Conservation (phyloP, 2,113 vertebrate species). For the Rhombomys opimus region DNA sequence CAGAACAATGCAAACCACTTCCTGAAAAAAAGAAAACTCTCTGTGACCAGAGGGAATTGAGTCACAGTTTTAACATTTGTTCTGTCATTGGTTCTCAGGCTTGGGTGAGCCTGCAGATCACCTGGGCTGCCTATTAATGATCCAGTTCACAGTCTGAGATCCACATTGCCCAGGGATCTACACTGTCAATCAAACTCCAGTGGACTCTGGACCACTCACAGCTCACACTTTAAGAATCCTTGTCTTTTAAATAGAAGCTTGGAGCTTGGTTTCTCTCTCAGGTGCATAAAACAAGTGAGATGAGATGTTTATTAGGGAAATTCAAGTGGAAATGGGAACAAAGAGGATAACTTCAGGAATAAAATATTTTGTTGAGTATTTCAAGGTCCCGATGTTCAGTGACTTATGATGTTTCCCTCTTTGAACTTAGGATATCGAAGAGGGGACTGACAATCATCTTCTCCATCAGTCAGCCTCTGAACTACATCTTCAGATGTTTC, state of each 20-base stretch:
- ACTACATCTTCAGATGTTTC: slow-evolving; percentile 95
- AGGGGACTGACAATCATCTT: slow-evolving; percentile 94
- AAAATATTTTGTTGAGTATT: background rate
- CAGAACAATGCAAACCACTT: no score
- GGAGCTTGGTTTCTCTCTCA: background rate
- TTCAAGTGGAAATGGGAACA: background rate
- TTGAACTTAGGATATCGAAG: slow-evolving; percentile 89
- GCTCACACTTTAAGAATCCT: background rate
- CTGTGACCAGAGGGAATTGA: no score
- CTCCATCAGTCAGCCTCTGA: slow-evolving; percentile 96
- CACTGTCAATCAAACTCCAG: no score
- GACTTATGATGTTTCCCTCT: background rate
- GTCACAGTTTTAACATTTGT: no score
- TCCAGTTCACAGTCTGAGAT: no score
- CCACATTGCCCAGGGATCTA: no score
- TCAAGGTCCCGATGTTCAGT: background rate
- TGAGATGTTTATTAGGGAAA: background rate
- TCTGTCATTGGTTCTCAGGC: no score
- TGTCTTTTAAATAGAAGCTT: background rate
- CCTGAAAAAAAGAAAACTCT: no score
- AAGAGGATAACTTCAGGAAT: background rate
- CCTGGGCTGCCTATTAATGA: no score
- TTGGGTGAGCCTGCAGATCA: no score
- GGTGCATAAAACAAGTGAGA: background rate
- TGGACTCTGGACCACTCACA: no score